Evolutionary conservation across 2,888 invertebrate genomes (phyloP).

Genomic region (Oscheius onirici): DNA sequence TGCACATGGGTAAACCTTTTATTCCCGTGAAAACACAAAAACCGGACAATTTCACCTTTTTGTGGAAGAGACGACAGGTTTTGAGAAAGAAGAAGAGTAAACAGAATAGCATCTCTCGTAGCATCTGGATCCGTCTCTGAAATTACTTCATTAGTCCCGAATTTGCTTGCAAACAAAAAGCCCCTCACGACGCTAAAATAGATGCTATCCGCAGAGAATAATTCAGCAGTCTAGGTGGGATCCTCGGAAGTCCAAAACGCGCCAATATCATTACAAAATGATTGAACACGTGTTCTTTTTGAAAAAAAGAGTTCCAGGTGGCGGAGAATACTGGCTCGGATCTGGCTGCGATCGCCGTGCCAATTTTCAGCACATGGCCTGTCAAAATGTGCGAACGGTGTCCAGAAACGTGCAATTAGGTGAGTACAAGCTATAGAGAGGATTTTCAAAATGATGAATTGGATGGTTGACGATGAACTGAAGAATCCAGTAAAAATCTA

Average conservation of each 20-base stretch:
- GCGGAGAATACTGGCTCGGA: conserved; percentile 66
- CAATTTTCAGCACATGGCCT: conserved; percentile 62
- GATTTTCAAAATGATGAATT: too few relatives aligned
- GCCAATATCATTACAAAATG: not conserved
- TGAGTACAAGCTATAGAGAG: too few relatives aligned
- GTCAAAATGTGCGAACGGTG: conserved; percentile 63
- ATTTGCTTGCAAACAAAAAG: too few relatives aligned
- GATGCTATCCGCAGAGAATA: conserved; percentile 10
- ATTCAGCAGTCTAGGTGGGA: not conserved
- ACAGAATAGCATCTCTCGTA: not conserved
- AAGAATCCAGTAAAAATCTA: not conserved
- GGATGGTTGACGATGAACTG: not conserved
- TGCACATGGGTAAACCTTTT: conserved; percentile 56
- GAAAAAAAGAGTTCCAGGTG: conserved; percentile 42
- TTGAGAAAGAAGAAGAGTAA: not conserved
- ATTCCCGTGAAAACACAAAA: conserved; percentile 1
- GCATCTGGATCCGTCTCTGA: too few relatives aligned
- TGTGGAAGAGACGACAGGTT: not conserved
- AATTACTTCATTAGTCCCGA: too few relatives aligned
- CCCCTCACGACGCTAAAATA: not conserved
- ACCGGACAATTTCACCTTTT: conserved; percentile 1
- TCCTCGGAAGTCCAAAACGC: not conserved
- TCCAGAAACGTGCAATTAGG: conserved; percentile 60
- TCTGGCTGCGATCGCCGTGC: conserved; percentile 65
- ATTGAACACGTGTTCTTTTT: not conserved